phyloP scores from a whole-genome alignment of 2,888 invertebrate genomes.

The Pyrochroa serraticornis region DNA sequence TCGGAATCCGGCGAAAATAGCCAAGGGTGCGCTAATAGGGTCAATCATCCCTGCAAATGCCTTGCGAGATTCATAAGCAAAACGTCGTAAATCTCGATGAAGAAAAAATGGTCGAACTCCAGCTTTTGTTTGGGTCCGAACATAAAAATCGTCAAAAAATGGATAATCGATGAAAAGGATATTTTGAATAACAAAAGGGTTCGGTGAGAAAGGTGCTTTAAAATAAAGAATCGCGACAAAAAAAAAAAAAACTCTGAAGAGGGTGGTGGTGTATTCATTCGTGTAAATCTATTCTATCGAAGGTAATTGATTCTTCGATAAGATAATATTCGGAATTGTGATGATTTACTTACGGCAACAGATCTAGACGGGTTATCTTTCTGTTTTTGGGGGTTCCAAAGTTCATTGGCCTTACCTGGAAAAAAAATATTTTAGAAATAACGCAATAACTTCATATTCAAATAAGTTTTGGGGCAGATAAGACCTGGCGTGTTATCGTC shows the following conservation, averaged over 20 bases:
- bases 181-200: conserved; percentile 21
- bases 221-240: conserved; percentile 11
- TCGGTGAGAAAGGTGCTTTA: conserved; percentile 16
- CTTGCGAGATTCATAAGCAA: conserved; percentile 14
- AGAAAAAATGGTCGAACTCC: conserved; percentile 8
- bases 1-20: neutral
- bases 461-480: no score
- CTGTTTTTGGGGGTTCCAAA: conserved; percentile 1
- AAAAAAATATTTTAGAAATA: neutral
- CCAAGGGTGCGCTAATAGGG: conserved; percentile 10
- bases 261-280: neutral
- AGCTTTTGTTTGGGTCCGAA: conserved; percentile 11
- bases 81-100: conserved; percentile 19
- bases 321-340: conserved; percentile 1
- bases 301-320: conserved; percentile 11
- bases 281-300: neutral
- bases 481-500: no score
- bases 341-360: conserved; percentile 15
- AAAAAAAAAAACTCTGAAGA: conserved; percentile 6
- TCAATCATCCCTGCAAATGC: conserved; percentile 9
- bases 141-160: conserved; percentile 16
- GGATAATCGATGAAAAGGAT: conserved; percentile 17
- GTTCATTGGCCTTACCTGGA: conserved; percentile 15
- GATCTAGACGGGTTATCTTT: conserved; percentile 5
- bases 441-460: no score